phyloP scores from a whole-genome alignment of 2,113 vertebrate genomes.

The Passer montanus region DNA sequence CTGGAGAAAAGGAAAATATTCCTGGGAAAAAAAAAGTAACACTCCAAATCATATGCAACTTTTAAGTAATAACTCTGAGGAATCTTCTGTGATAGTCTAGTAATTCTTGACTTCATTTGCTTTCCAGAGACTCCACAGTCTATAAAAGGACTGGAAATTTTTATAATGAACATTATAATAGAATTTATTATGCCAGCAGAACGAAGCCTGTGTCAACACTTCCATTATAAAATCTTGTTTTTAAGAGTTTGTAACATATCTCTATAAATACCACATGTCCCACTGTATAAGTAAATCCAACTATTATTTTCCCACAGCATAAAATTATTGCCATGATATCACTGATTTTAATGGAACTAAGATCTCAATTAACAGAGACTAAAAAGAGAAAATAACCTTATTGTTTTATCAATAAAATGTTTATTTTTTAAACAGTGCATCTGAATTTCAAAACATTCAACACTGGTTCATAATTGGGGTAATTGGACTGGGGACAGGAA shows the following conservation, averaged over 20 bases:
- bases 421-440: neutral
- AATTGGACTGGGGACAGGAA: neutral
- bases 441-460: neutral
- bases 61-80: neutral
- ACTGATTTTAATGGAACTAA: neutral
- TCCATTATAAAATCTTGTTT: constrained; percentile 35
- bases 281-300: neutral
- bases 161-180: constrained; percentile 30
- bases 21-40: neutral
- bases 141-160: constrained; percentile 63
- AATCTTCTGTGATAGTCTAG: neutral
- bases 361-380: neutral
- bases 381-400: neutral
- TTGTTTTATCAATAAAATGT: neutral
- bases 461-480: neutral
- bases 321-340: neutral
- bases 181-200: constrained; percentile 37
- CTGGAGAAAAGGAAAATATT: neutral
- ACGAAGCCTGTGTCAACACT: constrained; percentile 39
- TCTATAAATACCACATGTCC: constrained; percentile 5
- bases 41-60: neutral
- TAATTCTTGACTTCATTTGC: constrained; percentile 4
- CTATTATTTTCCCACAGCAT: neutral
- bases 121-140: constrained; percentile 5
- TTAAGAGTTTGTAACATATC: neutral